Conservation (phyloP, 2,888 invertebrate genomes). For the Cataglyphis altisquamis region DNA sequence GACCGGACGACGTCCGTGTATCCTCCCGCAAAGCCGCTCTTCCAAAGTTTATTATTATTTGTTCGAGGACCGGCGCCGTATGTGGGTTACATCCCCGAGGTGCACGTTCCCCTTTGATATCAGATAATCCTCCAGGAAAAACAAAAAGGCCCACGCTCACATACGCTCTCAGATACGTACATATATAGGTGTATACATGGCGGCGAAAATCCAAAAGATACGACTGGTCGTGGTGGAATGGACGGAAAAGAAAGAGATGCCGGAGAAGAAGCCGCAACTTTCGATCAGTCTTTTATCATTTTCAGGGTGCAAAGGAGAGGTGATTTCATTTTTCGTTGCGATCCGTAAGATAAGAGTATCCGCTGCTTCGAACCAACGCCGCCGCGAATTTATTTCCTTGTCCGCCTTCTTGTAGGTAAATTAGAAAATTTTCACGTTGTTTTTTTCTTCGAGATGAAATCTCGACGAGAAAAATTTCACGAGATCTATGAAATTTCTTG, state of each 20-base stretch:
- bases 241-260: conserved; percentile 24
- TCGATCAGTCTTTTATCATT: conserved; percentile 56
- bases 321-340: conserved; percentile 54
- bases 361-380: conserved; percentile 38
- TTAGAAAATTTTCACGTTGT: conserved; percentile 36
- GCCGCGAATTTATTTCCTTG: conserved; percentile 29
- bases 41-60: conserved; percentile 79
- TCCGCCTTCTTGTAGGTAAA: conserved; percentile 55
- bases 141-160: conserved; percentile 59
- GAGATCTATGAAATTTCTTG: not conserved
- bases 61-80: conserved; percentile 71
- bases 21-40: conserved; percentile 69
- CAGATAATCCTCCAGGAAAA: conserved; percentile 76
- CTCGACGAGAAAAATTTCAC: conserved; percentile 23
- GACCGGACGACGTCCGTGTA: conserved; percentile 47
- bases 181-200: not conserved
- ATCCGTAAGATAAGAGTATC: conserved; percentile 42
- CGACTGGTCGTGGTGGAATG: conserved; percentile 31
- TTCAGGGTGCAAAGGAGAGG: conserved; percentile 31
- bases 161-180: not conserved
- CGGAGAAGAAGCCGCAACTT: not conserved
- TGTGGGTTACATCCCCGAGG: conserved; percentile 73
- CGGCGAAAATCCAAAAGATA: conserved; percentile 55
- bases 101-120: conserved; percentile 77
- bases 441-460: not conserved